Evolutionary conservation across 2,113 vertebrate genomes (phyloP).

Genomic region (Litocranius walleri): DNA sequence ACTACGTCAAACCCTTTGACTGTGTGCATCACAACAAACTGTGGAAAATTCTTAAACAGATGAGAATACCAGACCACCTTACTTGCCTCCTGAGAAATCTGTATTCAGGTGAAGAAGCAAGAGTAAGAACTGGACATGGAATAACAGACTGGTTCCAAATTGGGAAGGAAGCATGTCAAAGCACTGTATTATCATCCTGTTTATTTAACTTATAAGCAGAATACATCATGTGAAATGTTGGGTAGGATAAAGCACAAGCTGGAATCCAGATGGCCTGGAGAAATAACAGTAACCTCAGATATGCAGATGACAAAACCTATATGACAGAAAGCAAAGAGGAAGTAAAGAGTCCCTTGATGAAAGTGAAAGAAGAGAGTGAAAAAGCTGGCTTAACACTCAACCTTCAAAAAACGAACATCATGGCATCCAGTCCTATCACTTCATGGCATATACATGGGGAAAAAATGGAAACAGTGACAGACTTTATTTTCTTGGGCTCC

Average conservation of each 20-base stretch:
- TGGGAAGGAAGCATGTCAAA: neutral
- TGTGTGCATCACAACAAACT: neutral
- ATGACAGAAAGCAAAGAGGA: neutral
- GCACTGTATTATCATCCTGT: neutral
- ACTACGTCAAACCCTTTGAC: neutral
- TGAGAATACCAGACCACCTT: neutral
- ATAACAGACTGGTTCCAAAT: neutral
- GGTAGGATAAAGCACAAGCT: neutral
- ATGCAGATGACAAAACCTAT: neutral
- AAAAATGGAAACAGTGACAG: neutral
- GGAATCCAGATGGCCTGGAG: neutral
- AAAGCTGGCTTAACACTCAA: neutral
- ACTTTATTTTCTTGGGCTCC: neutral
- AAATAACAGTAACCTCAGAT: neutral
- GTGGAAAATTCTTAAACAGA: neutral
- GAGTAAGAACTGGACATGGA: neutral
- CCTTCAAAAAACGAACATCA: neutral
- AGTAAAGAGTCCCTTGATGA: neutral
- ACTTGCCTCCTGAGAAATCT: neutral
- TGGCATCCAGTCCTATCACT: neutral
- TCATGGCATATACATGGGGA: neutral
- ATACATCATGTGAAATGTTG: neutral
- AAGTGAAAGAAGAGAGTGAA: neutral
- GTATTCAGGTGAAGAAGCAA: neutral
- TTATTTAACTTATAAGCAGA: neutral